Conservation (phyloP, 2,888 invertebrate genomes). For the Neelides folsomi region DNA sequence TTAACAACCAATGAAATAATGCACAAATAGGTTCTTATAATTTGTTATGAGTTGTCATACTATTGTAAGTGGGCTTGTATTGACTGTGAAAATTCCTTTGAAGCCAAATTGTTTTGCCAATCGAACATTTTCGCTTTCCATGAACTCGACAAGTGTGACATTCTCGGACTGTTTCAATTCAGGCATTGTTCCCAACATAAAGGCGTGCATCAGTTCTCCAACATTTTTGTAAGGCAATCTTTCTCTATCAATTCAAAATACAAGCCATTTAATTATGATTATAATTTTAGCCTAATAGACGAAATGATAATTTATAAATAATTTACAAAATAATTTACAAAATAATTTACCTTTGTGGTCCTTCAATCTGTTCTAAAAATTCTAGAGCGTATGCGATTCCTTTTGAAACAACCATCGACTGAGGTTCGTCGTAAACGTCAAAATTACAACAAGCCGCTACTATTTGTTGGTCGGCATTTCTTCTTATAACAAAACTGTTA, state of each 20-base stretch:
- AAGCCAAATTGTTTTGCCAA: slow-evolving; percentile 53
- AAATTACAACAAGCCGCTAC: slow-evolving; percentile 66
- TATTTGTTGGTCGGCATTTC: slow-evolving; percentile 41
- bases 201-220: slow-evolving; percentile 63
- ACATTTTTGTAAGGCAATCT: slow-evolving; percentile 48
- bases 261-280: not conserved
- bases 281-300: not conserved
- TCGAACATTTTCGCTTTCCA: slow-evolving; percentile 60
- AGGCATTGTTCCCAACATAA: slow-evolving; percentile 58
- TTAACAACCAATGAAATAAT: not conserved
- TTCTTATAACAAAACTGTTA: slow-evolving; percentile 52
- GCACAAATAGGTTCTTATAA: too few relatives aligned
- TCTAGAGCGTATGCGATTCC: slow-evolving; percentile 53
- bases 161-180: slow-evolving; percentile 51
- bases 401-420: slow-evolving; percentile 53
- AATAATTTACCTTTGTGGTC: slow-evolving; percentile 49
- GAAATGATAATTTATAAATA: not conserved
- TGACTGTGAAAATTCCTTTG: slow-evolving; percentile 67
- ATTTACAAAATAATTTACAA: not conserved
- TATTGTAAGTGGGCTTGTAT: slow-evolving; percentile 73
- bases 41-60: too few relatives aligned
- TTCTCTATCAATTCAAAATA: slow-evolving; percentile 8
- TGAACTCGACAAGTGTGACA: slow-evolving; percentile 59
- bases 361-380: slow-evolving; percentile 63
- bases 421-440: slow-evolving; percentile 67